Evolutionary conservation across 1,140 invertebrate species (phyloP), one percentile per base, ranked within the genome.

Genomic region (Bombus confusus): DNA sequence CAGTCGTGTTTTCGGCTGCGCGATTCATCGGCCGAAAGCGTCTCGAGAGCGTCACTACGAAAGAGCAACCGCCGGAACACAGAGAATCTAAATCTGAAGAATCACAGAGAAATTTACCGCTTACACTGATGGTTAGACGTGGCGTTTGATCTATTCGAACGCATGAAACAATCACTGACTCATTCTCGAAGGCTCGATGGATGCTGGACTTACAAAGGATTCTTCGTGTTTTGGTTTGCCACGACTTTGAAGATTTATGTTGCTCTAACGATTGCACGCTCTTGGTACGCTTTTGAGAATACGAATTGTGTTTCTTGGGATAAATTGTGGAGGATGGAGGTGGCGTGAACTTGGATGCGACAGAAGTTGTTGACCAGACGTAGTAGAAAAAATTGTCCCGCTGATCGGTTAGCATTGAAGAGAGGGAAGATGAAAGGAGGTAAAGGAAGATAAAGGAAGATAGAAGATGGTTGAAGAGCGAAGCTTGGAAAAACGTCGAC

Each of bases 401-500:
- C 71, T 75, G 79, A 85, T 85, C 77, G 83, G 62, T 64, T 31
- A 52, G 47, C 47, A 52, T 8, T 52, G 62, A 73, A 43, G 59
- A 59, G 28, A 34, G 9, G 34, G 39, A 6, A 80, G 43, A 73
- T 22, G 25, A 41, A 25, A 12, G 52, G n/a, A 41, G 39, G 15
- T 25, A 39, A 37, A 39, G 39, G 8, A 62, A 10, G 18, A 41
- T 22, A 34, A 75, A 69, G 81, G 59, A 83, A 69, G 81, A 47
- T 43, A 47, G 41, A 66, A 39, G 59, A 83, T 43, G 73, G 10
- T 43, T 37, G 64, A 66, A 69, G 43, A 80, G 22, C 12, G 68
- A 79, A 72, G 82, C 62, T 79, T 57, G 64, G 64, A 37, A 69
- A 81, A 73, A 59, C 59, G 69, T 85, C 79, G 84, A 75, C 59